Evolutionary conservation across 2,797 vertebrate genomes (phyloP).

Genomic region (Coracias cyanogaster): DNA sequence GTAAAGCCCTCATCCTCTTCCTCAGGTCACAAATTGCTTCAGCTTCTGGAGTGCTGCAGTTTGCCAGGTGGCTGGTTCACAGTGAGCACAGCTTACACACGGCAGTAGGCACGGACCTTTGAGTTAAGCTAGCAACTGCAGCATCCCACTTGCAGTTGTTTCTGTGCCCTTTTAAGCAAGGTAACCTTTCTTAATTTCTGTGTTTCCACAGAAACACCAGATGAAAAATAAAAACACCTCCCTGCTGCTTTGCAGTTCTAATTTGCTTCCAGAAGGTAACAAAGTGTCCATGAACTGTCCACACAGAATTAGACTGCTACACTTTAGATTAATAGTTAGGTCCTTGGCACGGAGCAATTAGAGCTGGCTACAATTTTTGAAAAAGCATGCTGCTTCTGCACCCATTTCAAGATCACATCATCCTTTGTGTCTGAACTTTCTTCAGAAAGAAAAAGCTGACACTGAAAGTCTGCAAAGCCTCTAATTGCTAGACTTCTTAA

Average conservation of each 20-base stretch:
- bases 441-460: conserved; percentile 16
- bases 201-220: not conserved
- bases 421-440: not conserved
- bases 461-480: not conserved
- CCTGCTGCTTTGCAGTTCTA: not conserved
- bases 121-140: not conserved
- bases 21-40: not conserved
- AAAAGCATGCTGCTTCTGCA: not conserved
- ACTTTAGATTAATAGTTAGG: not conserved
- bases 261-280: not conserved
- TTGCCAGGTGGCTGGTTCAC: not conserved
- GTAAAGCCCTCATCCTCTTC: not conserved
- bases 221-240: not conserved
- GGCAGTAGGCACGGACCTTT: not conserved
- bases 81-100: rapidly evolving
- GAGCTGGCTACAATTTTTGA: not conserved
- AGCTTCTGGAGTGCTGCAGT: not conserved
- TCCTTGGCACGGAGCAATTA: not conserved
- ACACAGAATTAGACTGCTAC: not conserved
- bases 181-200: not conserved
- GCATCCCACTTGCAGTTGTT: not conserved
- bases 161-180: not conserved
- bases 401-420: not conserved
- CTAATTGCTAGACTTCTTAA: conserved; percentile 13
- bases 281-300: not conserved